Evolutionary conservation across 2,888 invertebrate species (phyloP).

Genomic region (Hypercompe scribonia): DNA sequence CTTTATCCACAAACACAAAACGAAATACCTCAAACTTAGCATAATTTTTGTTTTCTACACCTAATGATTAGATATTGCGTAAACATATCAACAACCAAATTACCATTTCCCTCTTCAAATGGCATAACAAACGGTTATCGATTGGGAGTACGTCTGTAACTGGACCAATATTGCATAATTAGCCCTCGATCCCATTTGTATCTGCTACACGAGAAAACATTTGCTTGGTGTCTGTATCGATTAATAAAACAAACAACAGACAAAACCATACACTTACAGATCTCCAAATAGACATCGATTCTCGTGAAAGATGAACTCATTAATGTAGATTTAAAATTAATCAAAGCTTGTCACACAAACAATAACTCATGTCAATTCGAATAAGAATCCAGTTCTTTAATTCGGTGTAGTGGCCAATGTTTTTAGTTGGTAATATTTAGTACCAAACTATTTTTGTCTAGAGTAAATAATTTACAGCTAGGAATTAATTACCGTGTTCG

Average conservation of each 20-base stretch:
- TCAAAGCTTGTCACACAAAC: constrained; percentile 51
- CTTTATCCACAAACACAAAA: not conserved
- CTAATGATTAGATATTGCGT: constrained; percentile 25
- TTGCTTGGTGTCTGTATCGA: constrained; percentile 65
- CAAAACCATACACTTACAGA: constrained; percentile 52
- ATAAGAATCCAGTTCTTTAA: constrained; percentile 35
- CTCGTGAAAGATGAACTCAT: constrained; percentile 33
- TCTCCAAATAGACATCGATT: constrained; percentile 49
- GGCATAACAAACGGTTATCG: constrained; percentile 58
- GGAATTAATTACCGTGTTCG: constrained; percentile 42
- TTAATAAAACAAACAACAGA: constrained; percentile 68
- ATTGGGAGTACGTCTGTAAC: constrained; percentile 59
- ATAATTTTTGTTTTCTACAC: constrained; percentile 13
- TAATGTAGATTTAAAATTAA: constrained; percentile 46
- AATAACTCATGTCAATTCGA: constrained; percentile 38
- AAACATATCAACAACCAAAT: constrained; percentile 35
- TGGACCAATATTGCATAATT: constrained; percentile 66
- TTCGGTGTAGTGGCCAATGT: constrained; percentile 22
- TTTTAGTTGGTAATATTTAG: constrained; percentile 29
- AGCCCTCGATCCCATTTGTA: constrained; percentile 65
- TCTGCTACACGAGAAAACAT: constrained; percentile 66
- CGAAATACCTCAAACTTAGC: not conserved
- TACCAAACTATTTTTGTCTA: constrained; percentile 26
- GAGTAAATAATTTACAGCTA: constrained; percentile 36
- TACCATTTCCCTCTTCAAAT: constrained; percentile 51